Evolutionary conservation across 2,113 vertebrate species (phyloP), one percentile per base, ranked within the genome.

Genomic region (Vimba vimba): DNA sequence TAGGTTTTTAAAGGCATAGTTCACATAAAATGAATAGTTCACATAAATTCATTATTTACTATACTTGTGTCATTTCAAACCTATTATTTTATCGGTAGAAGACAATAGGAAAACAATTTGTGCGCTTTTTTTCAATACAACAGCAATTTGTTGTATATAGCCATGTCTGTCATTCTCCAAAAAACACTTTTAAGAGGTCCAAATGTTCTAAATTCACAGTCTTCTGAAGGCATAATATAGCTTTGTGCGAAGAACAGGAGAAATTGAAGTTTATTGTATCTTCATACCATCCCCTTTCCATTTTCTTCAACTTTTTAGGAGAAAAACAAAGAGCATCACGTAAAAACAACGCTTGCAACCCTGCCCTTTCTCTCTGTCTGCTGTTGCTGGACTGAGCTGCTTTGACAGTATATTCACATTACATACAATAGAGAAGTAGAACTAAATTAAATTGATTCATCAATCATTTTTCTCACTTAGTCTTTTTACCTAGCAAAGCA

Each of bases 341-440:
- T 87, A 84, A 84, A 84, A 30, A 10, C 50, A 64, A 83, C 17
- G 6, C 11, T 86, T 23, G 79, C 81, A 79, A 55, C 74, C 57
- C 13, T 68, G 86, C 6, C 25, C 13, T 83, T 71, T 59, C 85
- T 59, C 36, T n/a, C 12, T 79, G 50, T n/a, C 50, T 76, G 10
- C 5, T 39, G 6, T 7, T 8, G 21, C 33, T 59, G 52, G 62
- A n/a, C 27, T 79, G 25, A 39, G 43, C 19, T 66, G 33, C 13
- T 36, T 52, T 66, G 50, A 64, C 36, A 79, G 39, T 64, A 78
- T 39, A 62, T 79, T 73, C 47, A 59, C 13, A 77, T 64, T 50
- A 39, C 62, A 82, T 43, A 82, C 43, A 4, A 73, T 13, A 10
- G 1, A 11, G 8, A 60, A 47, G 52, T 21, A n/a, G 36, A n/a